These are phyloP conservation scores for Muschampia plurimacula DNA, from an alignment of 2,888 invertebrate species.

Conservation along the genomic window DNA sequence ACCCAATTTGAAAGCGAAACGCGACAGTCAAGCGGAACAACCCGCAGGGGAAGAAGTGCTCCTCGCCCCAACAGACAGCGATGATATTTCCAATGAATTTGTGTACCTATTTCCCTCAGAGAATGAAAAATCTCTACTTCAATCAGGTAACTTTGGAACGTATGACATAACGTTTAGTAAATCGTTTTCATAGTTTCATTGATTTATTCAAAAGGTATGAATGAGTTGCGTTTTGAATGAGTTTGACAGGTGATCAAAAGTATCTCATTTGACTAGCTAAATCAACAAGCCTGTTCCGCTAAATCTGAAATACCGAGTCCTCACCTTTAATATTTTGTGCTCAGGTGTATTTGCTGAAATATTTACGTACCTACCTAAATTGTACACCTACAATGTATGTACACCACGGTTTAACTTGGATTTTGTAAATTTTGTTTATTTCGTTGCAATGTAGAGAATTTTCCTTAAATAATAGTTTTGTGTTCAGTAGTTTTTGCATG, in stretches of 20 bases:
- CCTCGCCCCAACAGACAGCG: neutral
- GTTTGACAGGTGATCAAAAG: no score
- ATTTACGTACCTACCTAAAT: slow-evolving; percentile 8
- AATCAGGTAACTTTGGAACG: no score
- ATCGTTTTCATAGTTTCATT: no score
- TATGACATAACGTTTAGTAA: no score
- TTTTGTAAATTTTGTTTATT: neutral
- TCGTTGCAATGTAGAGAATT: neutral
- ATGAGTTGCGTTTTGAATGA: no score
- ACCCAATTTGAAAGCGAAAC: no score
- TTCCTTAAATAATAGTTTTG: neutral
- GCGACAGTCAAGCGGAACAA: neutral
- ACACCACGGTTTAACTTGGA: neutral
- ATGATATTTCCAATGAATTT: slow-evolving; percentile 4
- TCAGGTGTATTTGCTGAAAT: slow-evolving; percentile 22
- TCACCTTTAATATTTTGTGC: neutral
- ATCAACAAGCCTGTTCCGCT: no score
- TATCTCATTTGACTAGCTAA: no score
- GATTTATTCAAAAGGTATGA: no score
- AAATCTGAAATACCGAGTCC: neutral
- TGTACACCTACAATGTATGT: neutral
- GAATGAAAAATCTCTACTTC: neutral
- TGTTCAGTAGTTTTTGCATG: no score
- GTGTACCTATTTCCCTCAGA: neutral
- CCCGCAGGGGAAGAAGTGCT: neutral